Conservation (phyloP, 1,140 invertebrate species). For the Drosophila paulistorum region DNA sequence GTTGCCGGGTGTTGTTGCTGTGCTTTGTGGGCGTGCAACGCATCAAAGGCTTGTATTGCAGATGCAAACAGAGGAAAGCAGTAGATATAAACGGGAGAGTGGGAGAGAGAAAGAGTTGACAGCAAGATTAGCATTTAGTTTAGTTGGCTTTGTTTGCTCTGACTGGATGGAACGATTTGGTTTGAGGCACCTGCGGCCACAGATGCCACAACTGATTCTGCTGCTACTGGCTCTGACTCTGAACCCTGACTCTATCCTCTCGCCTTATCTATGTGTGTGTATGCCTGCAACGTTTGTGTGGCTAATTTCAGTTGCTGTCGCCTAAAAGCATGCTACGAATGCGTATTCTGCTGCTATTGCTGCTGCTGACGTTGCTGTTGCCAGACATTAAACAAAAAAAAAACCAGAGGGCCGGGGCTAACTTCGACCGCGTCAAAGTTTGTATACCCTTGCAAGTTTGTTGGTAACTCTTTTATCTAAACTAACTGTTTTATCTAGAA, state of each 20-base stretch:
- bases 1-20: slow-evolving; percentile 33
- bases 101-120: slow-evolving; percentile 13
- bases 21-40: slow-evolving; percentile 49
- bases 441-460: no score
- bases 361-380: slow-evolving; percentile 4
- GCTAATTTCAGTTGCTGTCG: slow-evolving; percentile 62
- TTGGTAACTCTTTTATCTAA: no score
- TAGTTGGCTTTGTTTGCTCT: slow-evolving; percentile 58
- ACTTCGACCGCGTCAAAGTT: no score
- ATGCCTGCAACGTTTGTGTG: slow-evolving; percentile 25
- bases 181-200: slow-evolving; percentile 33
- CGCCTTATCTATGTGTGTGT: background rate
- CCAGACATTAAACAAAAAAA: slow-evolving; percentile 39
- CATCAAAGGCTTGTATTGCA: slow-evolving; percentile 44
- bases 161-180: slow-evolving; percentile 22
- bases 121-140: slow-evolving; percentile 62
- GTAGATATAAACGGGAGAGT: background rate
- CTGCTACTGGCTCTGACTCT: slow-evolving; percentile 24
- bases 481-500: no score
- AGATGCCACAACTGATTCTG: slow-evolving; percentile 42
- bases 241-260: background rate
- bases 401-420: no score
- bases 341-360: slow-evolving; percentile 2
- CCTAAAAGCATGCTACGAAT: slow-evolving; percentile 45
- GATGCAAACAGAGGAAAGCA: slow-evolving; percentile 18